A percentile compares a stretch with the other conserved stretches of the same genome.
Evolutionary conservation across 2,888 invertebrate species (phyloP).

Genomic region (Torymus aiolomorphi): DNA sequence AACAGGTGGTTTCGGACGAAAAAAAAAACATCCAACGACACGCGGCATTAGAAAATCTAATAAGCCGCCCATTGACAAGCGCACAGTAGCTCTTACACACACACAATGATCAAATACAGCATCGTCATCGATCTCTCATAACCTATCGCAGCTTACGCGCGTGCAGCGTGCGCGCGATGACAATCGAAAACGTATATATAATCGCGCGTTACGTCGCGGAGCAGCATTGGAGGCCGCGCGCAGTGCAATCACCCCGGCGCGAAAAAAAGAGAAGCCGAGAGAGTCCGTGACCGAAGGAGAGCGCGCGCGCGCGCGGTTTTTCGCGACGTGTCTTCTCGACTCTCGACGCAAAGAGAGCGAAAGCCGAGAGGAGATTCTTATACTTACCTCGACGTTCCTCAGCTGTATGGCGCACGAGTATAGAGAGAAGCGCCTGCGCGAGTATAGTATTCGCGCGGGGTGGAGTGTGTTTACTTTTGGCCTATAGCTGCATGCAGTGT

Average conservation of each 20-base stretch:
- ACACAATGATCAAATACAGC: conserved; percentile 32
- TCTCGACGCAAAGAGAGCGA: too few relatives aligned
- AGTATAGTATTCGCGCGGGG: too few relatives aligned
- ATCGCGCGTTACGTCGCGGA: not conserved
- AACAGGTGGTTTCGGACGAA: too few relatives aligned
- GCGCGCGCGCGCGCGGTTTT: too few relatives aligned
- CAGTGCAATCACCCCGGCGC: not conserved
- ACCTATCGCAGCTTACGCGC: too few relatives aligned
- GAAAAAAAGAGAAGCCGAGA: not conserved
- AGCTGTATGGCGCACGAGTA: too few relatives aligned
- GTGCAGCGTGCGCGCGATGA: not conserved
- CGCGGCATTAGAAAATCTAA: conserved; percentile 15
- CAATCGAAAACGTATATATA: not conserved
- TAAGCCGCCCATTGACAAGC: conserved; percentile 1
- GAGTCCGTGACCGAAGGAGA: conserved; percentile 34
- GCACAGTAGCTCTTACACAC: not conserved
- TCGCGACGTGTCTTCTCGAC: too few relatives aligned
- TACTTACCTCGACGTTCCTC: too few relatives aligned
- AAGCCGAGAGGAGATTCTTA: too few relatives aligned
- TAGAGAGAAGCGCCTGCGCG: too few relatives aligned
- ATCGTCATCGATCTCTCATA: conserved; percentile 7
- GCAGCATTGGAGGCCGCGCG: not conserved
- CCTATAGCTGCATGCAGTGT: too few relatives aligned
- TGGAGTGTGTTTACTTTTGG: too few relatives aligned
- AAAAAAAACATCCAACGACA: not conserved